Base-by-base conservation (phyloP, 2,797 vertebrate genomes). In the Amphiprion clarkii region DNA sequence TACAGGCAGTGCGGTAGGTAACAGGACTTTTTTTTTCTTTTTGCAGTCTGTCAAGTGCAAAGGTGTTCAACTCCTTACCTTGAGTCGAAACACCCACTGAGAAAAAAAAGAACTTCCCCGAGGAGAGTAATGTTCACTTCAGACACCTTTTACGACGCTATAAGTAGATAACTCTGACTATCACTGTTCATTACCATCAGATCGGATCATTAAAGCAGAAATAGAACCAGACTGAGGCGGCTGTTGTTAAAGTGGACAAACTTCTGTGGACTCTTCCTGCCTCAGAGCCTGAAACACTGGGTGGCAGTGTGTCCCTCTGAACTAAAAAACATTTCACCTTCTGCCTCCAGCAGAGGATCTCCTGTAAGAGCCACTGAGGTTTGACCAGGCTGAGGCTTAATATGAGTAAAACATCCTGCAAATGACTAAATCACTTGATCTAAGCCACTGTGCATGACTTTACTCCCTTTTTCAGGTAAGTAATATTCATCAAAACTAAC, bases 231-330 rank as follows among this genome's bases (percentile, higher is more conserved):
- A 17, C 36, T 13, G 6, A 42, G 54, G 51, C 36, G 54, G n/a
- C 0, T 12, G 53, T 13, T 19, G 49, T 17, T 14, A 40, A 40
- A 31, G 60, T 69, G 78, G 67, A 68, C 73, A 67, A 44, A 72
- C 40, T 51, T 71, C 5, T 55, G 40, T 60, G 1, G 52, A 59
- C 59, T 71, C 33, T 54, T 78, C 69, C 81, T 87, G 84, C 70
- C 70, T 87, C 56, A 13, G 27, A 31, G 42, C 44, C 33, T 62
- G 25, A 42, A 72, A 89, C 94, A 95, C 91, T 90, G 91, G 95
- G 93, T 92, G 93, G 94, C 92, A 93, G 91, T 94, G 84, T 95
- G 92, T 88, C 78, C 91, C 92, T 92, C 91, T 69, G 89, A 88
- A 93, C 84, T 68, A 33, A 65, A 69, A n/a, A 1, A 31, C 1